Percentiles rank a stretch among this genome's conserved stretches.
phyloP scores from a whole-genome alignment of 2,113 vertebrate species.

The Oceanodroma tethys region DNA sequence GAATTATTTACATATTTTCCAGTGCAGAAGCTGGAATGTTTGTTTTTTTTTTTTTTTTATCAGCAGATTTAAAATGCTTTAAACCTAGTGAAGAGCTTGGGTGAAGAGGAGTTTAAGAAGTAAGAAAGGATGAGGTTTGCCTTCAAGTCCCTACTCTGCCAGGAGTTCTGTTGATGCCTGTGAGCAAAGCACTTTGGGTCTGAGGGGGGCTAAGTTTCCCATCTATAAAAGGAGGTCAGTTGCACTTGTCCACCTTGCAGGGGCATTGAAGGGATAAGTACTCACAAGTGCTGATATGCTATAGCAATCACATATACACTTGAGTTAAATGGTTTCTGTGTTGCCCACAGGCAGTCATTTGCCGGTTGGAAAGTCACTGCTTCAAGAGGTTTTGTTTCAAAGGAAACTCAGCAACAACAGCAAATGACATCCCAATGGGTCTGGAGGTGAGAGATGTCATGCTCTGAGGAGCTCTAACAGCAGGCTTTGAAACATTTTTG shows the following conservation, averaged over 20 bases:
- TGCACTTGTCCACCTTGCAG: neutral
- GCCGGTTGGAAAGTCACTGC: neutral
- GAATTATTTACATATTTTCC: neutral
- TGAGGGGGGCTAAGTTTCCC: neutral
- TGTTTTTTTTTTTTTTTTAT: neutral
- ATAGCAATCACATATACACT: neutral
- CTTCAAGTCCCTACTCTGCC: neutral
- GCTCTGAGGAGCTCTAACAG: neutral
- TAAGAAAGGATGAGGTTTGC: neutral
- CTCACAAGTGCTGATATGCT: neutral
- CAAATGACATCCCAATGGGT: neutral
- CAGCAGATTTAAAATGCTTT: neutral
- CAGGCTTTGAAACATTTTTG: neutral
- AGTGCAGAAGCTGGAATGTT: neutral
- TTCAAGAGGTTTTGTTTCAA: neutral
- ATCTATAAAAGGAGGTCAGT: neutral
- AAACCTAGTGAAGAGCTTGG: neutral
- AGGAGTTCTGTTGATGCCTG: neutral
- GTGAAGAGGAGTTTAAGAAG: neutral
- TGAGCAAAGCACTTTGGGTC: neutral
- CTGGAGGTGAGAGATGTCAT: neutral
- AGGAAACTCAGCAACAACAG: neutral
- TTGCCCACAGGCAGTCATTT: neutral
- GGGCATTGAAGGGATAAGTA: neutral
- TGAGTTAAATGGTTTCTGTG: neutral